These are phyloP conservation scores for Threskiornis aethiopicus DNA, from an alignment of 2,797 vertebrate species.

Conservation along the genomic window DNA sequence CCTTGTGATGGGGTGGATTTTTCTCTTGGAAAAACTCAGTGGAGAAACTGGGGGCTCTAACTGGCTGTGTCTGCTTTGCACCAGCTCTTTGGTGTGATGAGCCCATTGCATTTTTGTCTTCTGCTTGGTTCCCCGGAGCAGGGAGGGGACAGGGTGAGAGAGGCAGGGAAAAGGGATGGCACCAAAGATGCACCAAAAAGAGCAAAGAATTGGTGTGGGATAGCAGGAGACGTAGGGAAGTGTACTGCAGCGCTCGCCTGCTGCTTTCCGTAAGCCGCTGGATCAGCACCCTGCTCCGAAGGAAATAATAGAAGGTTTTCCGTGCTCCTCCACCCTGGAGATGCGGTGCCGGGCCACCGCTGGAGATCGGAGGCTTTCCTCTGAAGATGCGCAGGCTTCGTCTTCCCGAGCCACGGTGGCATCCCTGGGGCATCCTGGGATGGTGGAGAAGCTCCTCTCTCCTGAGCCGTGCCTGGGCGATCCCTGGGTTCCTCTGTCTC, in stretches of 20 bases:
- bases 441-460: not conserved
- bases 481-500: not conserved
- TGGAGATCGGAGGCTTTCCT: not conserved
- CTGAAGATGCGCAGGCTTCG: not conserved
- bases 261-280: not conserved
- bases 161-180: not conserved
- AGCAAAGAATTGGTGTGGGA: not conserved
- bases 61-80: not conserved
- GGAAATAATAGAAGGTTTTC: not conserved
- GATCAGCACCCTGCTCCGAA: not conserved
- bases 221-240: not conserved
- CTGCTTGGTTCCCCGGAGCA: not conserved
- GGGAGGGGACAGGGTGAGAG: not conserved
- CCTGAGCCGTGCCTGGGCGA: not conserved
- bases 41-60: not conserved
- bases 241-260: rapidly evolving
- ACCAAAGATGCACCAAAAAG: not conserved
- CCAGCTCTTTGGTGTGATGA: not conserved
- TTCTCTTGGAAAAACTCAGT: not conserved
- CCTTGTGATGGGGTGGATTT: not conserved
- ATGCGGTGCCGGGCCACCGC: not conserved
- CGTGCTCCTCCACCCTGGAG: not conserved
- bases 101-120: not conserved
- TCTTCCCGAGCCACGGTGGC: rapidly evolving
- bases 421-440: not conserved